phyloP scores from a whole-genome alignment of 1,140 invertebrate genomes.

The Oreohelix idahoensis region DNA sequence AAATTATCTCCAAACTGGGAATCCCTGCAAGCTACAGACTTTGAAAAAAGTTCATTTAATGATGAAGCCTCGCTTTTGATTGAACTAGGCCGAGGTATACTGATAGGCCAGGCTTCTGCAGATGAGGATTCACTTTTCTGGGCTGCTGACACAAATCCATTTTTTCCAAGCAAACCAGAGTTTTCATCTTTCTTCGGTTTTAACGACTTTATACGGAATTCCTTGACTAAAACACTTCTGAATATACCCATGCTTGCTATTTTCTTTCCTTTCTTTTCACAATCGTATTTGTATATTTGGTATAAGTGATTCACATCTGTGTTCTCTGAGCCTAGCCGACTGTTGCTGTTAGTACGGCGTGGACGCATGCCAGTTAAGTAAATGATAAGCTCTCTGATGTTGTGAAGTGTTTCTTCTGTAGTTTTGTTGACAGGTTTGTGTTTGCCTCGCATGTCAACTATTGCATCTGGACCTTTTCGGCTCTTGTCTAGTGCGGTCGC shows the following conservation, averaged over 20 bases:
- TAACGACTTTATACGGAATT: slow-evolving; percentile 22
- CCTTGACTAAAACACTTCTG: slow-evolving; percentile 13
- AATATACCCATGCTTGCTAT: slow-evolving; percentile 26
- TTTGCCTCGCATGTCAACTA: slow-evolving; percentile 30
- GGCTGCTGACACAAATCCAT: neutral
- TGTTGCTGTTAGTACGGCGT: neutral
- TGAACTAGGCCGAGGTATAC: neutral
- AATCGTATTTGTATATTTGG: slow-evolving; percentile 30
- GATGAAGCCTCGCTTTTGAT: neutral
- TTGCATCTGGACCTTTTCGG: slow-evolving; percentile 21
- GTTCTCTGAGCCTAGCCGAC: neutral
- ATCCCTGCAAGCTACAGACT: neutral
- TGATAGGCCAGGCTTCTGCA: neutral
- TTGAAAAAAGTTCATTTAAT: neutral
- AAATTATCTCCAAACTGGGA: too few species aligned
- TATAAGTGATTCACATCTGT: slow-evolving; percentile 18
- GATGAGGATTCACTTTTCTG: neutral
- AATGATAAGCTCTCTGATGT: slow-evolving; percentile 30
- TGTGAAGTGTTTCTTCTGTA: slow-evolving; percentile 29
- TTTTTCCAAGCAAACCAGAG: neutral
- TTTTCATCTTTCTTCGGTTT: neutral
- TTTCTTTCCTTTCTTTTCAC: slow-evolving; percentile 35
- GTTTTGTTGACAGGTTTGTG: slow-evolving; percentile 35
- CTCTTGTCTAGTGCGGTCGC: slow-evolving; percentile 26
- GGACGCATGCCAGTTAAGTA: slow-evolving; percentile 34